Evolutionary conservation across 2,888 invertebrate genomes (phyloP).

Genomic region (Mimumesa dahlbomi): DNA sequence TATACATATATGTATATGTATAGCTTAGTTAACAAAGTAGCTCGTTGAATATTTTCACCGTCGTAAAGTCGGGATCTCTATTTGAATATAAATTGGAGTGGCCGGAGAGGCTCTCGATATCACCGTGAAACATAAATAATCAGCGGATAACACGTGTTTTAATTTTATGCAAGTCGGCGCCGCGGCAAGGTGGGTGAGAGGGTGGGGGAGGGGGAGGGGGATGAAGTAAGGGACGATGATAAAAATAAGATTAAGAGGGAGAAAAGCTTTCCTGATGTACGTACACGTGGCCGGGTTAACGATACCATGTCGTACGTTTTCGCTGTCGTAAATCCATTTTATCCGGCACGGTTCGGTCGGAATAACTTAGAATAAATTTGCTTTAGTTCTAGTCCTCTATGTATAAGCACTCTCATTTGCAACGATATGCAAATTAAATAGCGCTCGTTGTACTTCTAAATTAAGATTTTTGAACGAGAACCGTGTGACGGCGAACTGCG

Average conservation of each 20-base stretch:
- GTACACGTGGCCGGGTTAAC: neutral
- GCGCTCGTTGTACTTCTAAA: conserved; percentile 16
- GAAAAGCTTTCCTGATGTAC: no score
- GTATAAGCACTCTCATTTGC: conserved; percentile 20
- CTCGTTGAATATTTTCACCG: no score
- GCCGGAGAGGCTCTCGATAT: no score
- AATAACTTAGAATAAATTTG: conserved; percentile 23
- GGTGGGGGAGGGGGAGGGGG: no score
- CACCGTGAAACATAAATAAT: no score
- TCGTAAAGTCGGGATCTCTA: no score
- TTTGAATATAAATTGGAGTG: no score
- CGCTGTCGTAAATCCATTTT: conserved; percentile 20
- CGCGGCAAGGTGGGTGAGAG: no score
- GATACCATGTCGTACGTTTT: neutral
- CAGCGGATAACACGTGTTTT: no score
- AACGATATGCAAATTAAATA: conserved; percentile 33
- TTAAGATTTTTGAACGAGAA: conserved; percentile 33
- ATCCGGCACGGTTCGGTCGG: conserved; percentile 7
- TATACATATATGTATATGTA: no score
- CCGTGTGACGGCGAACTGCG: conserved; percentile 2
- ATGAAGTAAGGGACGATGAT: conserved; percentile 11
- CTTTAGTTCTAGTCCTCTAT: neutral
- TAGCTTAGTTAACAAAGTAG: no score
- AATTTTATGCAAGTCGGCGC: no score
- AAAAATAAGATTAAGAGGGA: neutral